Conservation (phyloP, 2,797 vertebrate genomes). For the Toxotes lorentzi region DNA sequence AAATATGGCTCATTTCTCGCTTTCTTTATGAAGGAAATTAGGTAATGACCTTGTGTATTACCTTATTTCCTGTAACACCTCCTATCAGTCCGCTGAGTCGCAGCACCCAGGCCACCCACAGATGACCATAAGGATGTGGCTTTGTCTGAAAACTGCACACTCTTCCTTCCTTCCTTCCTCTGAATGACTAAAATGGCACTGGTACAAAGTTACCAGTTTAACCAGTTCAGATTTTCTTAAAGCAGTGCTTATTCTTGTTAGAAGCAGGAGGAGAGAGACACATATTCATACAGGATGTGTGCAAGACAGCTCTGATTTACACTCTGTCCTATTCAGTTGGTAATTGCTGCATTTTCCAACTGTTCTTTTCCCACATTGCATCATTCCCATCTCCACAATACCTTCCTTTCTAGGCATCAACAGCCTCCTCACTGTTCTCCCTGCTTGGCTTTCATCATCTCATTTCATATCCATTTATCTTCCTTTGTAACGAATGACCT, state of each 20-base stretch:
- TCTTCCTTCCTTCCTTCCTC: conserved; percentile 26
- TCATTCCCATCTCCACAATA: conserved; percentile 76
- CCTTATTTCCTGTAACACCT: conserved; percentile 69
- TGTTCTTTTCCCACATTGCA: conserved; percentile 63
- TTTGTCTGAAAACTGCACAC: conserved; percentile 36
- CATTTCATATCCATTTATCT: conserved; percentile 57
- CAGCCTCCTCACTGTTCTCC: conserved; percentile 68
- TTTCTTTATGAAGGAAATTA: conserved; percentile 65
- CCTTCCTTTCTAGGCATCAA: conserved; percentile 70
- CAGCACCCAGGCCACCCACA: conserved; percentile 49
- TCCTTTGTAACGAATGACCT: conserved; percentile 57
- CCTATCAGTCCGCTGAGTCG: conserved; percentile 45
- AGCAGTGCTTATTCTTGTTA: neutral
- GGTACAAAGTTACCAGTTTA: conserved; percentile 5
- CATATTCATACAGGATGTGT: conserved; percentile 49
- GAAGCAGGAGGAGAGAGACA: conserved; percentile 9
- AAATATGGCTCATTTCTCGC: neutral
- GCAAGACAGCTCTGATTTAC: conserved; percentile 41
- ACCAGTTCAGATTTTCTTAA: neutral
- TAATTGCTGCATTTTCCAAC: conserved; percentile 57
- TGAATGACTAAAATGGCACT: conserved; percentile 1
- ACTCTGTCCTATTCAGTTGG: conserved; percentile 46
- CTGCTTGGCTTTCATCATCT: conserved; percentile 52
- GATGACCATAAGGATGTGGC: conserved; percentile 58
- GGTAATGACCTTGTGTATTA: conserved; percentile 50